Conservation (phyloP, 2,113 vertebrate genomes). For the Gadus chalcogrammus region DNA sequence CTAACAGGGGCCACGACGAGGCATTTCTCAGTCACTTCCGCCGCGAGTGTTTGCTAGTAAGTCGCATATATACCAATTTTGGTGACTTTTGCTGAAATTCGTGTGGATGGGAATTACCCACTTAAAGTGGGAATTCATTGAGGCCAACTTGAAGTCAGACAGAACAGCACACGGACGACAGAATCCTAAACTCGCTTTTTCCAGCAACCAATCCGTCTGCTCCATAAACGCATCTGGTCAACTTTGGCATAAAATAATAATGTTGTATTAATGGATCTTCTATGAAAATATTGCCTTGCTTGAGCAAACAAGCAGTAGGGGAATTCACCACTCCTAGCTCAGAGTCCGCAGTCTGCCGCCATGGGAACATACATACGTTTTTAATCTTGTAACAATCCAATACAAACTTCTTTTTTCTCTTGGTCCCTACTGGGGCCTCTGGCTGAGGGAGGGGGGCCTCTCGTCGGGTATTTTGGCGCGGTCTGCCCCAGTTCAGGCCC, state of each 20-base stretch:
- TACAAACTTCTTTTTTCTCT: conserved; percentile 15
- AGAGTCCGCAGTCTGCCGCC: too few species aligned
- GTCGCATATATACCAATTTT: conserved; percentile 40
- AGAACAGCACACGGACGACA: too few species aligned
- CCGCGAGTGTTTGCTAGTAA: conserved; percentile 94
- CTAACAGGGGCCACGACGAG: conserved; percentile 86
- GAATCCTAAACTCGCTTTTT: too few species aligned
- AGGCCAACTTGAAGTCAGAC: too few species aligned
- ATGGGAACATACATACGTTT: not conserved
- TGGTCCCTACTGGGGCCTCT: conserved; percentile 18
- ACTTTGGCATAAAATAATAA: too few species aligned
- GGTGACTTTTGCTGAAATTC: too few species aligned
- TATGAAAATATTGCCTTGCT: too few species aligned
- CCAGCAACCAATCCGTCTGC: too few species aligned
- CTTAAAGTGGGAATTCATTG: too few species aligned
- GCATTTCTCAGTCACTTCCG: conserved; percentile 88
- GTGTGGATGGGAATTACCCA: too few species aligned
- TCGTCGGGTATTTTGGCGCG: conserved; percentile 47
- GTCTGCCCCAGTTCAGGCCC: conserved; percentile 45
- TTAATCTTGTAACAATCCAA: not conserved
- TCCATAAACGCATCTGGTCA: too few species aligned
- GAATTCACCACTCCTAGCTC: not conserved
- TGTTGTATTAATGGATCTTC: too few species aligned
- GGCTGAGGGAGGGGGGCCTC: conserved; percentile 37
- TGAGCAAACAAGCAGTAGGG: not conserved